Base-by-base conservation (phyloP, 2,113 vertebrate species). In the Cricetomys ansorgei region DNA sequence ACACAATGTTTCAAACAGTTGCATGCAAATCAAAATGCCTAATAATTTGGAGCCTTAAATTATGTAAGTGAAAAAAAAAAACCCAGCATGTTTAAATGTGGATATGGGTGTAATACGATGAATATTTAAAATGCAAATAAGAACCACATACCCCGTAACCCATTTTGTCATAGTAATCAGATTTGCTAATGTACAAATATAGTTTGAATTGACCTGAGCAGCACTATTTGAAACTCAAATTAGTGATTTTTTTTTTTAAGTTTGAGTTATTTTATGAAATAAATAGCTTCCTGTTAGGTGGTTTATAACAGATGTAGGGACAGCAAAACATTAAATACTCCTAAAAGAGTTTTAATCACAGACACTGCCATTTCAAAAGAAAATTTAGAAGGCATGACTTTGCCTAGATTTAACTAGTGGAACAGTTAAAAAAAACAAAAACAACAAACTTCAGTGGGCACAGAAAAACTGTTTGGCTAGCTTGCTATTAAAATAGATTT, bases 1-100 rank as follows among this genome's bases (percentile, higher is more conserved):
- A 95, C 57, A 94, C 65, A 96, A 88, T 91, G 98, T 96, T 98
- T 98, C 93, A 97, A 88, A 97, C 85, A 75, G 93, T 89, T 59
- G 92, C 96, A 97, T 98, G 92, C 97, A 98, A 96, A 96, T 83
- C 88, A 97, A 97, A 95, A 70, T 76, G 73, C 80, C 89, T 86
- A 92, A 91, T 70, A 73, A 96, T 92, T 93, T 92, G 59, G 88
- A 96, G 92, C 57, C 94, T 97, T 75, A 95, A n/a, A 83, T 65
- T 76, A 96, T 94, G 92, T 98, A 96, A 83, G 95, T 85, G 62
- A 29, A 93, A 29, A 23, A 48, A 94, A 95, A 94, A 88, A n/a
- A n/a, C n/a, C 53, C 34, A 90, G 69, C 57, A 90, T 48, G 93
- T 97, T 79, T 31, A 73, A 84, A 97, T 94, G 73, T 90, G 53